These are phyloP conservation scores for Rhynchotus rufescens DNA, from an alignment of 2,797 vertebrate species.

Conservation along the genomic window DNA sequence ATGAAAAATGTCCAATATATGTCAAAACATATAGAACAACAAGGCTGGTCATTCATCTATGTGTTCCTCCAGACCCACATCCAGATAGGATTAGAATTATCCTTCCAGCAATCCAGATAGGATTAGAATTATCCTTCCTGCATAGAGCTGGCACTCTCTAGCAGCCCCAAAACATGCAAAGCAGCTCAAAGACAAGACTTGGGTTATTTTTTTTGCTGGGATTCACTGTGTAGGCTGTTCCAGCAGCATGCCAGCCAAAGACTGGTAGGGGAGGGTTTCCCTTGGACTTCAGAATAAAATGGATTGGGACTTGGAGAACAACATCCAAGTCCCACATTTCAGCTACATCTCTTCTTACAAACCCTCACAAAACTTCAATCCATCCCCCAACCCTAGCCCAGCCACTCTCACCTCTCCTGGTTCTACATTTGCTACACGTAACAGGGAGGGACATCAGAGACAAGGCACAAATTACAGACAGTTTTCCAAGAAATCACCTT, in stretches of 20 bases:
- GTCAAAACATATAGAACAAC: neutral
- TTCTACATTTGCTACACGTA: neutral
- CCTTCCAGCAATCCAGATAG: neutral
- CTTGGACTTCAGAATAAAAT: neutral
- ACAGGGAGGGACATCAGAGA: neutral
- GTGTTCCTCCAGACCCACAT: neutral
- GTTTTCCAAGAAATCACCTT: neutral
- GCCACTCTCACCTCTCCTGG: neutral
- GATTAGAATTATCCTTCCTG: neutral
- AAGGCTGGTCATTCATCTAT: neutral
- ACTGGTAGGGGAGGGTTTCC: neutral
- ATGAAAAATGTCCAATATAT: neutral
- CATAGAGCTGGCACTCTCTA: neutral
- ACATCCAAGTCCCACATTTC: neutral
- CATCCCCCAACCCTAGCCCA: accelerated
- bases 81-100: neutral
- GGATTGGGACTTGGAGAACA: neutral
- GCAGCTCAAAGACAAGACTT: neutral
- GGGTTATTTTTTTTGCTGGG: too few species aligned
- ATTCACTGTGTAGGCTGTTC: neutral
- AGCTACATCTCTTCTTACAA: neutral
- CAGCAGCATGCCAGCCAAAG: neutral
- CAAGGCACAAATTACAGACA: neutral
- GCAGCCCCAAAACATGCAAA: neutral
- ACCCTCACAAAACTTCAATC: neutral